phyloP scores from a whole-genome alignment of 2,888 invertebrate genomes.

The Zonitis immaculata region DNA sequence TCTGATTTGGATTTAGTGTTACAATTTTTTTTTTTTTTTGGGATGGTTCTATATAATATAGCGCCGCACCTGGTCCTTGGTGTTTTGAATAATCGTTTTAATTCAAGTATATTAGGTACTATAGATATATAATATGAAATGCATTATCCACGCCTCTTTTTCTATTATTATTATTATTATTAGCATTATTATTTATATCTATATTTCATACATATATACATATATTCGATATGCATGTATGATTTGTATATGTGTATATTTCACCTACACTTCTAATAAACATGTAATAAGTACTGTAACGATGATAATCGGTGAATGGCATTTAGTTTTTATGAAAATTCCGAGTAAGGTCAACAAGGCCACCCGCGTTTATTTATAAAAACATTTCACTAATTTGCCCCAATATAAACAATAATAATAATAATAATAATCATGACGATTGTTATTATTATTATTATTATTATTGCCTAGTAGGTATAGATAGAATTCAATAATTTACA shows the following conservation, averaged over 20 bases:
- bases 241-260: background rate
- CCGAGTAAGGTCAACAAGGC: conserved; percentile 27
- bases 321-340: conserved; percentile 25
- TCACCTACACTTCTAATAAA: conserved; percentile 15
- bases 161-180: background rate
- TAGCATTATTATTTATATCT: background rate
- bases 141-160: background rate
- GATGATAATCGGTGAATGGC: conserved; percentile 27
- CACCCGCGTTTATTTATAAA: conserved; percentile 25
- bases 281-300: conserved; percentile 21
- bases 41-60: background rate
- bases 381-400: background rate
- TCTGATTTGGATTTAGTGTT: too few species aligned
- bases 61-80: background rate
- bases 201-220: background rate
- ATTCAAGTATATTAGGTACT: too few species aligned
- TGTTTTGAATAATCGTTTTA: too few species aligned
- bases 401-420: background rate
- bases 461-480: background rate
- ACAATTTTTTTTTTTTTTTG: background rate
- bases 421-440: background rate
- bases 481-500: background rate
- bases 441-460: background rate
- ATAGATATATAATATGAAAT: background rate
- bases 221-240: background rate